Percentiles rank a stretch among this genome's conserved stretches.
Conservation (phyloP, 2,888 invertebrate genomes). For the Graphium colonna region DNA sequence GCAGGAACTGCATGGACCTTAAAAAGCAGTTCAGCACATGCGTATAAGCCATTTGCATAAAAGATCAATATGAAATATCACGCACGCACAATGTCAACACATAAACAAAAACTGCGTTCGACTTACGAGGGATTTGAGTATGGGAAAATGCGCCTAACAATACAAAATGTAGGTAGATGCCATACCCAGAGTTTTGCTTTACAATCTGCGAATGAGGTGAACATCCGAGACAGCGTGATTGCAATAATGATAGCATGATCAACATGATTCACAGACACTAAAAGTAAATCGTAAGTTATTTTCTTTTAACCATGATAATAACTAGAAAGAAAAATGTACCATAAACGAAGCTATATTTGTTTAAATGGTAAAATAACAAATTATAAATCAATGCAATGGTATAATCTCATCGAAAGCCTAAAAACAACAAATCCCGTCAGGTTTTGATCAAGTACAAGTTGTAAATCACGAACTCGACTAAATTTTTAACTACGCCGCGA, state of each 20-base stretch:
- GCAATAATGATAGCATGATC: not conserved
- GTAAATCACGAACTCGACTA: conserved; percentile 12
- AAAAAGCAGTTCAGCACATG: too few species aligned
- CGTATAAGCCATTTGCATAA: not conserved
- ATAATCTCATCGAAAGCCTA: conserved; percentile 7
- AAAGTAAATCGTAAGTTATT: not conserved
- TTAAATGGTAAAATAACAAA: not conserved
- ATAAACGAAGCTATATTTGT: too few species aligned
- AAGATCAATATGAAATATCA: not conserved
- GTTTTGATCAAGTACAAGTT: conserved; percentile 15
- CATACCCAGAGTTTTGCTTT: not conserved
- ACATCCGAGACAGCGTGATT: not conserved
- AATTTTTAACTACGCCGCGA: conserved; percentile 11
- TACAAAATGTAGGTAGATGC: not conserved
- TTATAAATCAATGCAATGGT: not conserved
- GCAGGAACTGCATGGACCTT: not conserved
- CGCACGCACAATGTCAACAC: not conserved
- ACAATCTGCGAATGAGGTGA: conserved; percentile 4
- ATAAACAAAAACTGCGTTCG: not conserved
- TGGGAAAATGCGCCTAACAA: not conserved
- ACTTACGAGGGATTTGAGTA: not conserved
- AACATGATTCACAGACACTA: not conserved
- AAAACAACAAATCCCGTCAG: conserved; percentile 15
- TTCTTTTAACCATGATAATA: too few species aligned
- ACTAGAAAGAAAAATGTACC: too few species aligned